Evolutionary conservation across 1,140 invertebrate species (phyloP).

Genomic region (Drosophila burlai): DNA sequence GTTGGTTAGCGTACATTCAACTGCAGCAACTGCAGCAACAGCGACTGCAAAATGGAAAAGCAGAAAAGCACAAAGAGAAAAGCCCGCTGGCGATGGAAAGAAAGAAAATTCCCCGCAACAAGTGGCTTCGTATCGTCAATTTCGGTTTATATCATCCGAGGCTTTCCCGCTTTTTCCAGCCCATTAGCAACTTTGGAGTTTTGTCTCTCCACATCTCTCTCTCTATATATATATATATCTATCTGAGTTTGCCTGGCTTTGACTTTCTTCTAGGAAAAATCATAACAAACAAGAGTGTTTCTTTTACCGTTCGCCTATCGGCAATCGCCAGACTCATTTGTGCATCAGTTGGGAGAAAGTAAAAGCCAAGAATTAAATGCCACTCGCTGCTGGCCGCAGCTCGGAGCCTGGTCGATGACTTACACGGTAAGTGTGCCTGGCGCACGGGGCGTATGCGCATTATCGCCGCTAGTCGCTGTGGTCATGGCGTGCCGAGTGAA

Average conservation of each 20-base stretch:
- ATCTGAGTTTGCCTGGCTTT: conserved; percentile 23
- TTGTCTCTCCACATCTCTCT: conserved; percentile 5
- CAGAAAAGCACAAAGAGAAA: conserved; percentile 69
- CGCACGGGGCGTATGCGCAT: conserved; percentile 76
- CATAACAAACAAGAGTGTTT: conserved; percentile 64
- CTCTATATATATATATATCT: too few relatives aligned
- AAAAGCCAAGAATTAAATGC: conserved; percentile 81
- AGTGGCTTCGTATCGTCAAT: conserved; percentile 51
- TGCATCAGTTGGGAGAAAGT: conserved; percentile 82
- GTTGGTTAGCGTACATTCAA: conserved; percentile 74
- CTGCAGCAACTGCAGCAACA: conserved; percentile 19
- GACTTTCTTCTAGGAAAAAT: conserved; percentile 77
- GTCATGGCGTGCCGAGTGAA: conserved; percentile 52
- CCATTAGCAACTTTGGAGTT: conserved; percentile 71
- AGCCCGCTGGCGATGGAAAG: conserved; percentile 41
- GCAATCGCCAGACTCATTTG: conserved; percentile 68
- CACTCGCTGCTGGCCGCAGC: conserved; percentile 24
- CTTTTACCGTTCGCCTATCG: conserved; percentile 44
- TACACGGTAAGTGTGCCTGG: conserved; percentile 54
- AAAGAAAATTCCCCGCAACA: conserved; percentile 53
- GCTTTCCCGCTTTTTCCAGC: conserved; percentile 57
- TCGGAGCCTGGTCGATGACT: conserved; percentile 73
- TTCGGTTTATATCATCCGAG: conserved; percentile 61
- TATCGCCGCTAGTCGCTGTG: conserved; percentile 45
- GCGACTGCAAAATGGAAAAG: conserved; percentile 57